Evolutionary conservation across 1,140 invertebrate species (phyloP), one percentile per base, ranked within the genome.

Genomic region (Atopsyche davidsoni): DNA sequence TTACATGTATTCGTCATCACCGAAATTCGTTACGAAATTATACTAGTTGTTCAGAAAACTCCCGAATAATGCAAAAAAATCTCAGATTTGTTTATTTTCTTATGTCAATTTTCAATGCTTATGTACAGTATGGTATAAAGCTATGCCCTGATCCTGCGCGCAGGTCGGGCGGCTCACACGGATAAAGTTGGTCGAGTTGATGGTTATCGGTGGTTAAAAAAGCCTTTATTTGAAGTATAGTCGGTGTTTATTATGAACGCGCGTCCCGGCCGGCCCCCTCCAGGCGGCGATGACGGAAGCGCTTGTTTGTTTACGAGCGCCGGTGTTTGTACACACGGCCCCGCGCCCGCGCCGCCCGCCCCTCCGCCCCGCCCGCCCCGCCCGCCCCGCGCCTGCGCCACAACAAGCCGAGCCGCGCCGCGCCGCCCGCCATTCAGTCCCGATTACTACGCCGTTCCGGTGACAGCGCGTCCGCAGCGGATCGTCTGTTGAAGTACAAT

Each of bases 281-380:
- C 18, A 14, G 22, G 35, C 18, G 51, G 43, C 13, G 53, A 50
- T 43, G 40, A 43, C 48, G 48, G 48, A 51, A 51, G 48, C 48
- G 22, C 17, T 18, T 51, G 48, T 51, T 51, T 51, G 48, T 51
- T 51, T 51, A 51, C 48, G 40, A 43, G 28, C 48, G n/a, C n/a
- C n/a, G n/a, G 40, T 51, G 48, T 51, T 51, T 51, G 48, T 51
- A 51, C 48, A 51, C 48, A 51, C 41, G 23, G 48, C 48, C 41
- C 19, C 25, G 13, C 22, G 7, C 3, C 43, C 22, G 43, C 9
- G 17, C 21, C 43, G 11, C 25, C 43, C 16, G 18, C 35, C 25
- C 35, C 35, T 10, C 35, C 25, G 22, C 25, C 21, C 4, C 43
- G 25, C 43, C 43, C 43, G 13, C 25, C 31, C 7, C 14, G 21